These are phyloP conservation scores for Cantharis lateralis DNA, from an alignment of 2,888 invertebrate species.

Conservation along the genomic window DNA sequence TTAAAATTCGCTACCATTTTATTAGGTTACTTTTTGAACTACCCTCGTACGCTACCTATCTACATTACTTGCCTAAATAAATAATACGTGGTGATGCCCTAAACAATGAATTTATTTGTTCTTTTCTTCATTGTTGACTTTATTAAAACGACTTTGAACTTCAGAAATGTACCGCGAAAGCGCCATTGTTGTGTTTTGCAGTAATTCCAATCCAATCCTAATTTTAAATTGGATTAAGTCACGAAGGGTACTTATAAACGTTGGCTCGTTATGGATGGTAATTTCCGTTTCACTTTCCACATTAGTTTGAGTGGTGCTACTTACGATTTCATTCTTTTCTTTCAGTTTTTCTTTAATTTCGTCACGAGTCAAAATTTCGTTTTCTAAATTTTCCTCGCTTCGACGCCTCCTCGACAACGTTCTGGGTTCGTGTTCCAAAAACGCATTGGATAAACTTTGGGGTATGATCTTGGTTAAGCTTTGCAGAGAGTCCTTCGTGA, in stretches of 20 bases:
- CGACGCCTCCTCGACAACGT: constrained; percentile 43
- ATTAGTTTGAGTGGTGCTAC: constrained; percentile 23
- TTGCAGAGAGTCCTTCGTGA: background rate
- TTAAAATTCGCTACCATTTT: background rate
- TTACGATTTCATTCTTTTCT: background rate
- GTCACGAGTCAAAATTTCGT: constrained; percentile 17
- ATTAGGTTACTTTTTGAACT: background rate
- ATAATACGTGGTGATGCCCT: background rate
- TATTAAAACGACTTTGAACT: constrained; percentile 57
- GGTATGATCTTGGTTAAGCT: background rate
- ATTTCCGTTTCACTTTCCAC: constrained; percentile 25
- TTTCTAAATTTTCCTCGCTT: constrained; percentile 16
- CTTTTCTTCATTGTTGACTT: constrained; percentile 9
- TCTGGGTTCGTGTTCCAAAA: constrained; percentile 69
- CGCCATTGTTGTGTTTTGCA: constrained; percentile 70
- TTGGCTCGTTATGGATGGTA: constrained; percentile 37
- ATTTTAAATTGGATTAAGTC: constrained; percentile 72
- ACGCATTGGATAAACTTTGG: constrained; percentile 56
- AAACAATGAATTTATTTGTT: background rate
- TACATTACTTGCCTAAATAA: background rate
- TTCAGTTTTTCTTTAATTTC: background rate
- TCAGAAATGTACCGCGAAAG: constrained; percentile 67
- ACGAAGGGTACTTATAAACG: constrained; percentile 65
- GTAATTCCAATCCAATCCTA: constrained; percentile 67
- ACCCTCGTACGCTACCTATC: background rate